phyloP scores from a whole-genome alignment of 2,113 vertebrate genomes.

The Prunella fulvescens region DNA sequence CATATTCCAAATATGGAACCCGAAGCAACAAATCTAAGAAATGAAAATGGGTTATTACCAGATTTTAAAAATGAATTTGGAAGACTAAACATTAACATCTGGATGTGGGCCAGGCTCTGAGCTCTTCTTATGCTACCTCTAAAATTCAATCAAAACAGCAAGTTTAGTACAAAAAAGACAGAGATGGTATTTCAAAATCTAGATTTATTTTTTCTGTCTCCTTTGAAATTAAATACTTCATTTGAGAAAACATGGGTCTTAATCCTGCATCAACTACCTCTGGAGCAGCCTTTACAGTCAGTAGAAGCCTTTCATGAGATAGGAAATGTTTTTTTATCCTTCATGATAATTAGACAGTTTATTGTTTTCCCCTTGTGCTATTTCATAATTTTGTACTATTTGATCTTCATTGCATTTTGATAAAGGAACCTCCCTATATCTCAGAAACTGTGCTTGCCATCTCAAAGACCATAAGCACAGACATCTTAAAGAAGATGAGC shows the following conservation, averaged over 20 bases:
- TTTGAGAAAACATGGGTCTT: background rate
- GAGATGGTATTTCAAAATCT: background rate
- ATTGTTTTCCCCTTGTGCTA: background rate
- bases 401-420: background rate
- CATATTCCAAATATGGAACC: background rate
- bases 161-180: background rate
- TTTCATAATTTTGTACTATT: background rate
- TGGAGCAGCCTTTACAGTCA: background rate
- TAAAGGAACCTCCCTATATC: background rate
- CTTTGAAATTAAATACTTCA: background rate
- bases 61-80: background rate
- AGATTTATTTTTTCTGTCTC: background rate
- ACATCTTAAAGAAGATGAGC: background rate
- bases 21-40: background rate
- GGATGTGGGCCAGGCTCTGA: background rate
- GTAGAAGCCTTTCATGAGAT: background rate
- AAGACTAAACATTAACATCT: slow-evolving; percentile 19
- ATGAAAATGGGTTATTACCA: background rate
- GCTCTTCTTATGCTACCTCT: background rate
- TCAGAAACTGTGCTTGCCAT: background rate
- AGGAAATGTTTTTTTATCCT: background rate
- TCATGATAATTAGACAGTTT: background rate
- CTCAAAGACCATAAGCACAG: background rate
- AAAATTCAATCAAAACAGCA: background rate
- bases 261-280: background rate